Percentiles rank a stretch among this genome's conserved stretches.
Conservation (phyloP, 2,888 invertebrate species). For the Archaeoteleia sp. region DNA sequence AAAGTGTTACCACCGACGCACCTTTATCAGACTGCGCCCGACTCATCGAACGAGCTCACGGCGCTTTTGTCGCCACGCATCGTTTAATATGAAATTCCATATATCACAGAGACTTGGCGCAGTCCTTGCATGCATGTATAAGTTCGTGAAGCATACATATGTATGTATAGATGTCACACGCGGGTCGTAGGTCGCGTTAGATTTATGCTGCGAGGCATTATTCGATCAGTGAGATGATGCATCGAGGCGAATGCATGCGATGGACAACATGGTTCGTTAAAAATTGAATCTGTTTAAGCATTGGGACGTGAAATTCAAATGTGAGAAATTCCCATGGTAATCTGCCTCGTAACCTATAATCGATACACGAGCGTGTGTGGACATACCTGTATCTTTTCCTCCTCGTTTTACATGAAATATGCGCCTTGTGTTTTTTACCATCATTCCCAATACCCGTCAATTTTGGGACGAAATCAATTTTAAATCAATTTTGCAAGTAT, state of each 20-base stretch:
- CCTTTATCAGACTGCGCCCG: slow-evolving; percentile 18
- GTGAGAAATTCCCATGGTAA: slow-evolving; percentile 55
- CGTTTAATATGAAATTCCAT: slow-evolving; percentile 52
- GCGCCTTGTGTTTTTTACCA: no score
- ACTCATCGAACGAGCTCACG: slow-evolving; percentile 27
- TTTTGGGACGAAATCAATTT: no score
- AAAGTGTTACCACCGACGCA: slow-evolving; percentile 5
- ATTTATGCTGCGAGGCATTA: slow-evolving; percentile 59
- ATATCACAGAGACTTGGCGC: slow-evolving; percentile 37
- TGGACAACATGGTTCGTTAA: slow-evolving; percentile 66
- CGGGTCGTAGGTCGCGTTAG: slow-evolving; percentile 51
- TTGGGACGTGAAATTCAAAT: slow-evolving; percentile 65
- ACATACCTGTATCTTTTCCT: no score
- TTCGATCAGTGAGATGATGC: slow-evolving; percentile 58
- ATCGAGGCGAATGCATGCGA: slow-evolving; percentile 57
- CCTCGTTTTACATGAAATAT: no score
- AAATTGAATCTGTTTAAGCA: slow-evolving; percentile 67
- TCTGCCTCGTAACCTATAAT: slow-evolving; percentile 55
- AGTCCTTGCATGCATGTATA: slow-evolving; percentile 47
- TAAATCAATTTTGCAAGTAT: no score
- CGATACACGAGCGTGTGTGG: slow-evolving; percentile 53
- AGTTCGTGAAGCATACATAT: slow-evolving; percentile 42
- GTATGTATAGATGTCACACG: slow-evolving; percentile 43
- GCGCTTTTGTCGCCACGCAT: slow-evolving; percentile 40
- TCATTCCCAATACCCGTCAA: no score